Base-by-base conservation (phyloP, 2,113 vertebrate species). In the Paramormyrops kingsleyae region DNA sequence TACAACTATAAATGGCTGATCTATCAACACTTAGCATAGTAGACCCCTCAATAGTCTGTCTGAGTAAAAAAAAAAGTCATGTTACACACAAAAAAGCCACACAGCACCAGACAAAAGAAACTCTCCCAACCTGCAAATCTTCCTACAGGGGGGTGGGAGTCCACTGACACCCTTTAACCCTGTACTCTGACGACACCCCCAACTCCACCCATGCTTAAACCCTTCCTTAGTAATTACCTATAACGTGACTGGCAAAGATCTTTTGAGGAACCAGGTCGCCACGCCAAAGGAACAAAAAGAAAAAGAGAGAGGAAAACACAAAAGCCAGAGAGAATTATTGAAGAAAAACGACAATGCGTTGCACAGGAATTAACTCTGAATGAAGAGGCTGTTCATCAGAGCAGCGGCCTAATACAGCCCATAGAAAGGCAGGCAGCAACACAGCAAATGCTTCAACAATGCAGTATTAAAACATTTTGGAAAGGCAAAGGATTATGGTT, bases 271-370 rank as follows among this genome's bases (percentile, higher is more conserved):
- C 31, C 66, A 59, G 35, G 50, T 52, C 21, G 31, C 87, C 50
- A 46, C 31, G 5, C 31, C 31, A 59, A 88, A 53, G 39, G 42
- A 87, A 88, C 21, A 44, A 87, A 87, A 87, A 21, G 70, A 77
- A 21, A 90, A 90, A 83, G 17, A 19, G 9, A 39, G n/a, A 70
- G 10, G 83, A 47, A 44, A n/a, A 84, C 39, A 84, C 39, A 84
- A 84, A 84, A 47, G 92, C 74, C 94, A 92, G 92, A 89, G 91
- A 24, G 93, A 87, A 91, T 91, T 93, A 94, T 91, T 91, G 90
- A 89, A 94, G 94, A 93, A 90, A 93, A 94, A 93, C 74, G 86
- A 92, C 92, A 94, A 93, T 94, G 92, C 91, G 91, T 92, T 90
- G 92, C 91, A 88, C 89, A 93, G 91, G 92, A 87, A 91, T 91